Evolutionary conservation across 2,113 vertebrate genomes (phyloP), one percentile per base, ranked within the genome.

Genomic region (Tor tambroides): DNA sequence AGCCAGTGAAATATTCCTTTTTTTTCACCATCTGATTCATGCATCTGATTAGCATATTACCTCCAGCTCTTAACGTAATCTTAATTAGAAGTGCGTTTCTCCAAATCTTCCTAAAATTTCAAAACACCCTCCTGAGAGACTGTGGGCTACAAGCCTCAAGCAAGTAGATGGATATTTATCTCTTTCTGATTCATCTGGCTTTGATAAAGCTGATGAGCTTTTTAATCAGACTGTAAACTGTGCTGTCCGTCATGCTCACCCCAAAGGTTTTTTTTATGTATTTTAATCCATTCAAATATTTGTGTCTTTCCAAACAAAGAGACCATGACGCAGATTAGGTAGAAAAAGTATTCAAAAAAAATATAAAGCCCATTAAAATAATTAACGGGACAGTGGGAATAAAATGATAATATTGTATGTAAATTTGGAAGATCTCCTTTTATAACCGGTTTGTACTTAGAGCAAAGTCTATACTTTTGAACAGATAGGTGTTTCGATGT

Each of bases 131-230:
- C 81, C 17, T 71, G 65, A 71, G 65, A 83, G 81, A 83, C 81
- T 32, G 15, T 23, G 46, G 28, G n/a, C 80, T 30, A 5, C 41
- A 21, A 51, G 65, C 63, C 63, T 83, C 10, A 23, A 83, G 43
- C 65, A 67, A 9, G 14, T 8, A 71, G 10, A 32, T 51, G 41
- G 43, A 83, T n/a, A 71, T 54, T 71, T 71, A 32, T 83, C 63
- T 51, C 19, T 35, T 79, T 46, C 43, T n/a, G 17, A 71, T 51
- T 81, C 15, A 65, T 46, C 59, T 82, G 4, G n/a, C 80, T 35
- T 83, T 83, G 81, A 83, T 54, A 83, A 35, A 71, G 19, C 54
- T 35, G 61, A 71, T 83, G 61, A 83, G 81, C 43, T 83, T 83
- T 83, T 69, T 83, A 71, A 71, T 83, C 65, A 83, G 21, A 35